phyloP scores from a whole-genome alignment of 2,113 vertebrate genomes.

The Lepidothrix coronata region DNA sequence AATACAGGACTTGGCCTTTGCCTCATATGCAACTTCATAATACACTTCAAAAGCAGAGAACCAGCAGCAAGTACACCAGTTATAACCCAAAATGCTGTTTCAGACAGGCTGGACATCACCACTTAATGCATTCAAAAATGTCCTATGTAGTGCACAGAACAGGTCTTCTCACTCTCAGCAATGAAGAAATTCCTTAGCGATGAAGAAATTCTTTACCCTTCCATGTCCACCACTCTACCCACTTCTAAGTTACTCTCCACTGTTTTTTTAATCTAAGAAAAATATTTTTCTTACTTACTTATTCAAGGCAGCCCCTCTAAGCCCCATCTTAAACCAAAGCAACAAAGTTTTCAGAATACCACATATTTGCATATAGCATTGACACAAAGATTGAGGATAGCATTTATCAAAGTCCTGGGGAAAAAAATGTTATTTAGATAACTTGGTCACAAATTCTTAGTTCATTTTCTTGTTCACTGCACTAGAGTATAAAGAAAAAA shows the following conservation, averaged over 20 bases:
- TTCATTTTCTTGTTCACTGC: neutral
- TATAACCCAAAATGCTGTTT: neutral
- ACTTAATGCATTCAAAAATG: neutral
- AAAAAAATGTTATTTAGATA: neutral
- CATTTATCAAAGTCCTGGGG: neutral
- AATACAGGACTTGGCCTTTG: neutral
- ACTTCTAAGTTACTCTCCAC: neutral
- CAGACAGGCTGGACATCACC: neutral
- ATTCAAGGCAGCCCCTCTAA: neutral
- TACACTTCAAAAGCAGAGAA: neutral
- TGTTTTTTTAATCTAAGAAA: neutral
- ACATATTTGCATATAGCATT: neutral
- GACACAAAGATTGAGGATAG: neutral
- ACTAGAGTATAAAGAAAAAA: neutral
- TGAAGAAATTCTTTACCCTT: neutral
- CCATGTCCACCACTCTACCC: neutral
- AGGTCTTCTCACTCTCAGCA: neutral
- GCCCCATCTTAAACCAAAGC: neutral
- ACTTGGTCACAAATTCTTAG: neutral
- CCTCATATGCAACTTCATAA: neutral
- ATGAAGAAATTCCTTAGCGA: neutral
- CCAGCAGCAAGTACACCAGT: neutral
- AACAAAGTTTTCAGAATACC: neutral
- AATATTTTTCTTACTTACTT: neutral
- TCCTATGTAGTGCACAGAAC: neutral